Percentiles rank a stretch among this genome's conserved stretches.
These are phyloP conservation scores for Maniola jurtina DNA, from an alignment of 1,140 invertebrate species.

Conservation along the genomic window DNA sequence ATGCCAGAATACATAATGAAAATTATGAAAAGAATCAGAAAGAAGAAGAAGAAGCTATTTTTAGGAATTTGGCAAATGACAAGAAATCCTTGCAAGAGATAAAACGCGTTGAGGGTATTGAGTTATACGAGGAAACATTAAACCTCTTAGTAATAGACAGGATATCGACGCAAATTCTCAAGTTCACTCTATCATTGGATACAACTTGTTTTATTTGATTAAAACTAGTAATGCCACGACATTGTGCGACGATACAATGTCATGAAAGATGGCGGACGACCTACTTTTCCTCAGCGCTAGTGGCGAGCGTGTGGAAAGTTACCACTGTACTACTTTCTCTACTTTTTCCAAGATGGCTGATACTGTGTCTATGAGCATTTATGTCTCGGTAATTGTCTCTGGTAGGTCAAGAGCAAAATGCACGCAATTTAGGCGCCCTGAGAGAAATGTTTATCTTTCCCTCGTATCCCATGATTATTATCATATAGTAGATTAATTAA, in stretches of 20 bases:
- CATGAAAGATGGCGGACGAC: constrained; percentile 70
- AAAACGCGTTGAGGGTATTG: neutral
- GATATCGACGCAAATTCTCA: neutral
- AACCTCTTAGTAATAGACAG: neutral
- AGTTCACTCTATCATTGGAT: neutral
- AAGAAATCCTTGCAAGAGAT: neutral
- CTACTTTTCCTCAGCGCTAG: constrained; percentile 71
- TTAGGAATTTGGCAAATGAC: neutral
- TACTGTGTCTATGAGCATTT: constrained; percentile 59
- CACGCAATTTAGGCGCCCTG: constrained; percentile 20
- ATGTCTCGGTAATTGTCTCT: constrained; percentile 35
- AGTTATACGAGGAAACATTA: too few relatives aligned
- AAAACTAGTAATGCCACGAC: constrained; percentile 15
- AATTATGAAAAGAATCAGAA: too few relatives aligned
- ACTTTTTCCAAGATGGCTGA: constrained; percentile 76
- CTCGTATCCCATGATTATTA: neutral
- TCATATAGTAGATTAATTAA: too few relatives aligned
- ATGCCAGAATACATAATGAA: too few relatives aligned
- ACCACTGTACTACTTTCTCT: constrained; percentile 77
- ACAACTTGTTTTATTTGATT: constrained; percentile 6
- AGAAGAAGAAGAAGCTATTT: too few relatives aligned
- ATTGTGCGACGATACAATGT: constrained; percentile 53
- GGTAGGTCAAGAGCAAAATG: constrained; percentile 57
- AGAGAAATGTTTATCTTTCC: neutral
- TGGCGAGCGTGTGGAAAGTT: constrained; percentile 74